Base-by-base conservation (phyloP, 2,797 vertebrate species). In the Morus bassanus region DNA sequence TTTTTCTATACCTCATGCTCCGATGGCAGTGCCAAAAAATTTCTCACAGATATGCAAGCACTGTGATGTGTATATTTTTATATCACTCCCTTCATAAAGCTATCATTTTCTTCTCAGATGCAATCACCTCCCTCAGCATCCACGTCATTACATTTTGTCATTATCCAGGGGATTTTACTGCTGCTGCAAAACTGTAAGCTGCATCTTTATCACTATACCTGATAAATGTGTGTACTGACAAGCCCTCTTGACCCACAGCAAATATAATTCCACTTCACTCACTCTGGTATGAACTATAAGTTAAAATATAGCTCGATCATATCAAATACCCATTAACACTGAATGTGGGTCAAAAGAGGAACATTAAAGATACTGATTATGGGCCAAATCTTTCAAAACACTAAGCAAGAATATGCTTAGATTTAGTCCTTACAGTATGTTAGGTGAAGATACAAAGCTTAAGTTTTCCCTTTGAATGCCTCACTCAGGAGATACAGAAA, bases 141-240 rank as follows among this genome's bases (percentile, higher is more conserved):
- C 7, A 41, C 83, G 37, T 53, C 82, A 88, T 85, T 91, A 67
- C 6, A 77, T 63, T 94, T 96, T 92, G 18, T 89, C 33, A 78
- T 93, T 96, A 85, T 86, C 88, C 43, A 60, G n/a, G 41, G 35
- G 28, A 81, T 91, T 94, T 93, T 81, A 82, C 10, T 85, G 54
- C 39, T 86, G 18, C 43, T 94, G 59, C 72, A 93, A 86, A 94
- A 90, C 33, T 22, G 1, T 22, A 93, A 75, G 8, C 72, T 95
- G n/a, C 56, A 67, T 54, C n/a, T 64, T 76, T 84, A 82, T 92
- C 65, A 35, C 56, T 79, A 24, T 28, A 37, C 30, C 65, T 77
- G 39, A 84, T 89, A 88, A 88, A 79, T 54, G 31, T 45, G 18
- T 65, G n/a, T 30, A 63, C 39, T 56, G 80, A 68, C 35, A 88